These are phyloP conservation scores for Campaea margaritaria DNA, from an alignment of 2,888 invertebrate species.

Conservation along the genomic window DNA sequence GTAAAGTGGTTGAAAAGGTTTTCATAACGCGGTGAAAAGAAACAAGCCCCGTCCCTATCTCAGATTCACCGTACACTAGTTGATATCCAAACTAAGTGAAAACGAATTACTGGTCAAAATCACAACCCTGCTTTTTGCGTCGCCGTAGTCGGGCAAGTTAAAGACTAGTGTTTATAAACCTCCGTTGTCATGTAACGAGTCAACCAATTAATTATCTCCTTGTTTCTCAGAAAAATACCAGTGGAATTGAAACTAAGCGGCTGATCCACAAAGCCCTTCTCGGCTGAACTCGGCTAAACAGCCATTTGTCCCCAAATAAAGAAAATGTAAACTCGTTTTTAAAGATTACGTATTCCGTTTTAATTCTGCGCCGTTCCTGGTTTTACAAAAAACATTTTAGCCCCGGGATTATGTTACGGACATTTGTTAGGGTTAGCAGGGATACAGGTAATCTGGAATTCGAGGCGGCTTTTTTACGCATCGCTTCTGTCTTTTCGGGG, in stretches of 20 bases:
- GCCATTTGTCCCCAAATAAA: constrained; percentile 45
- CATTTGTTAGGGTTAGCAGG: constrained; percentile 27
- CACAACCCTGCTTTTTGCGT: no score
- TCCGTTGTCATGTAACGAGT: constrained; percentile 6
- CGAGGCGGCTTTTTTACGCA: constrained; percentile 9
- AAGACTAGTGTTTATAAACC: not conserved
- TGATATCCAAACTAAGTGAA: no score
- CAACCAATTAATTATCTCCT: constrained; percentile 21
- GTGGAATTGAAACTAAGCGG: constrained; percentile 32
- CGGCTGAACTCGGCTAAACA: constrained; percentile 30
- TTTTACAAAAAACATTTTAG: constrained; percentile 22
- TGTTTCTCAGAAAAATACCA: constrained; percentile 12
- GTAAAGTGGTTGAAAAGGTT: no score
- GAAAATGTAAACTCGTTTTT: constrained; percentile 45
- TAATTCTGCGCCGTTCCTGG: constrained; percentile 26
- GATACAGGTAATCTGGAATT: constrained; percentile 23
- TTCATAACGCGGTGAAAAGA: no score
- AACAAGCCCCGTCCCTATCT: no score
- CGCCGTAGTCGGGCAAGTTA: no score
- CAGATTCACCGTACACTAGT: no score
- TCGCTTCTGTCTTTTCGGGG: not conserved
- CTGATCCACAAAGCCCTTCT: constrained; percentile 10
- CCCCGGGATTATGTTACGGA: constrained; percentile 16
- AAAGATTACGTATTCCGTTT: constrained; percentile 43
- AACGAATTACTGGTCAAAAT: no score